Conservation (phyloP, 2,113 vertebrate genomes). For the Leptobrachium leishanense region DNA sequence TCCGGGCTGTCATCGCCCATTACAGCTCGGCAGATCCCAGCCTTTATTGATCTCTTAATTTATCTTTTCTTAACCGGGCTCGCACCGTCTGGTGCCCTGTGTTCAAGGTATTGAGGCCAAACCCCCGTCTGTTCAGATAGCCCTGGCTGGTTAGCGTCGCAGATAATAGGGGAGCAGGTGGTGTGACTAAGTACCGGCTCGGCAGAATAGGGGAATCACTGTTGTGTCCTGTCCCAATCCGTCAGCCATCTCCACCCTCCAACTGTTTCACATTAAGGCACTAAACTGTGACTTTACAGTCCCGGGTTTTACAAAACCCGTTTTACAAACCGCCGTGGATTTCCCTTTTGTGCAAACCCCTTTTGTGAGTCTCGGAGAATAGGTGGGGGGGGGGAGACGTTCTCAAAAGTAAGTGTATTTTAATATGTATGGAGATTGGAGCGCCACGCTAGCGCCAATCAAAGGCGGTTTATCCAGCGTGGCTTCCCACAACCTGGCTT, state of each 20-base stretch:
- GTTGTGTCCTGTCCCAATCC: slow-evolving; percentile 82
- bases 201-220: slow-evolving; percentile 83
- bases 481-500: slow-evolving; percentile 2
- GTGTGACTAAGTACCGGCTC: slow-evolving; percentile 91
- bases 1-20: slow-evolving; percentile 69
- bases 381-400: slow-evolving; percentile 50
- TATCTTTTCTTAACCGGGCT: slow-evolving; percentile 76
- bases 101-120: slow-evolving; percentile 69
- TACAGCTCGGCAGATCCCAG: slow-evolving; percentile 70
- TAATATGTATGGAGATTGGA: slow-evolving; percentile 63
- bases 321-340: slow-evolving; percentile 89
- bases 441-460: slow-evolving; percentile 9
- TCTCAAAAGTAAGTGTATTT: slow-evolving; percentile 60
- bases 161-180: slow-evolving; percentile 97
- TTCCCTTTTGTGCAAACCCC: slow-evolving; percentile 70
- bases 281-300: slow-evolving; percentile 84
- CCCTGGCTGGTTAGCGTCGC: slow-evolving; percentile 77
- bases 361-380: slow-evolving; percentile 65
- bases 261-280: slow-evolving; percentile 96
- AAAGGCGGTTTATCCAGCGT: slow-evolving; percentile 19
- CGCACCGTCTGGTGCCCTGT: slow-evolving; percentile 80
- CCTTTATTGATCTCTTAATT: slow-evolving; percentile 91
- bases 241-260: slow-evolving; percentile 88
- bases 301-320: slow-evolving; percentile 94
- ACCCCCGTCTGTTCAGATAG: slow-evolving; percentile 84